Evolutionary conservation across 2,888 invertebrate species (phyloP).

Genomic region (Rosalia funebris): DNA sequence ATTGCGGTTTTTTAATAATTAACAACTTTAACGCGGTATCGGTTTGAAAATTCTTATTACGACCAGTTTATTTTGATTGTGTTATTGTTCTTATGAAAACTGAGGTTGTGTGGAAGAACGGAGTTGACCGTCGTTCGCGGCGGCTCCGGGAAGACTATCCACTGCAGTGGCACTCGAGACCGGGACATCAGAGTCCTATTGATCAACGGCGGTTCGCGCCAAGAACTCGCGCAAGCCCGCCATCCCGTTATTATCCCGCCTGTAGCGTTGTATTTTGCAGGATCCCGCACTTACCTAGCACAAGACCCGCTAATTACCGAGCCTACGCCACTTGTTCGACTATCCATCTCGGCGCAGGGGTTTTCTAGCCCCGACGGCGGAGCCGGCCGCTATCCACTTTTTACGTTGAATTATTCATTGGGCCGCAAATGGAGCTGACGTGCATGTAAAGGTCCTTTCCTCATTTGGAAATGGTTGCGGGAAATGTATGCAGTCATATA

Average conservation of each 20-base stretch:
- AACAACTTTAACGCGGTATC: not conserved
- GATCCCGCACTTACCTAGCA: constrained; percentile 27
- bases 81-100: constrained; percentile 32
- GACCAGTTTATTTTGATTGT: constrained; percentile 32
- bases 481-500: too few relatives aligned
- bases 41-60: constrained; percentile 1
- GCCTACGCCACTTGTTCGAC: constrained; percentile 35
- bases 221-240: constrained; percentile 53
- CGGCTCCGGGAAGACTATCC: constrained; percentile 58
- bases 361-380: not conserved
- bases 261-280: constrained; percentile 33
- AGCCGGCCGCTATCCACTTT: not conserved
- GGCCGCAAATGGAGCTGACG: not conserved
- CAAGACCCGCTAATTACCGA: constrained; percentile 19
- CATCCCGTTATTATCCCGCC: constrained; percentile 38
- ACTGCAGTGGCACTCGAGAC: constrained; percentile 56
- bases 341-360: constrained; percentile 14
- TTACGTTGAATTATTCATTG: not conserved
- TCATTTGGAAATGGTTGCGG: too few relatives aligned
- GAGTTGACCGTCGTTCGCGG: constrained; percentile 51
- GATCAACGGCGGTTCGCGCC: constrained; percentile 56
- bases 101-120: constrained; percentile 48
- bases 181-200: constrained; percentile 56
- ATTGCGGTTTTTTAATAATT: too few relatives aligned
- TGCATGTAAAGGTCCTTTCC: too few relatives aligned